Evolutionary conservation across 1,140 invertebrate genomes (phyloP), one percentile per base, ranked within the genome.

Genomic region (Anagrus nilaparvatae): DNA sequence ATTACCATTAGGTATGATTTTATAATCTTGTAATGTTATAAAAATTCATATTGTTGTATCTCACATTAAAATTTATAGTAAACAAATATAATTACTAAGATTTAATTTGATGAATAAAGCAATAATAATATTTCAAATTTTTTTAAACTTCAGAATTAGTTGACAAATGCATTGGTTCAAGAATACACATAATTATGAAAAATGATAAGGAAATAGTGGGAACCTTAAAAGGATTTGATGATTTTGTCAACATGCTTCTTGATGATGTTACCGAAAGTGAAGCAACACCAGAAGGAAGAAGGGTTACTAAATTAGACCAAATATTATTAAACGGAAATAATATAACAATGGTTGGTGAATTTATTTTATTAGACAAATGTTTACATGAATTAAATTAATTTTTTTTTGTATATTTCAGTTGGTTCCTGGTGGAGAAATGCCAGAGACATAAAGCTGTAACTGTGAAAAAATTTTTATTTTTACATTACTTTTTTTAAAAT

Each of bases 131-230:
- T 23, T 41, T 33, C n/a, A 40, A 18, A 12, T 33, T 35, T 46
- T 33, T 17, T 20, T 53, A 44, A 37, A 44, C 61, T 67, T 30
- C 59, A 87, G 97, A 99, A 72, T 70, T 99, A 48, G 93, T 99
- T n/a, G 97, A 99, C 60, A 99, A 99, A 76, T 99, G 96, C 67
- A 99, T 99, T 61, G 97, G 97, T 14, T 98, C 95, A 1, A 73
- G 90, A 44, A 98, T 99, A 58, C 97, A 99, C 58, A 97, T 99
- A 18, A 96, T 99, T 28, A 98, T 99, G 95, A 99, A 98, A 71
- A 96, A 95, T 64, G 95, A 99, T 58, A 98, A 97, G 68, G 96
- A 99, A 77, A 94, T 99, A 59, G 92, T 99, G 10, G 97, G 97
- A 42, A 97, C 94, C 0, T 65, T 99, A 14, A 71, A 92, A 44